phyloP scores from a whole-genome alignment of 2,113 vertebrate species.

The Pangasianodon gigas region DNA sequence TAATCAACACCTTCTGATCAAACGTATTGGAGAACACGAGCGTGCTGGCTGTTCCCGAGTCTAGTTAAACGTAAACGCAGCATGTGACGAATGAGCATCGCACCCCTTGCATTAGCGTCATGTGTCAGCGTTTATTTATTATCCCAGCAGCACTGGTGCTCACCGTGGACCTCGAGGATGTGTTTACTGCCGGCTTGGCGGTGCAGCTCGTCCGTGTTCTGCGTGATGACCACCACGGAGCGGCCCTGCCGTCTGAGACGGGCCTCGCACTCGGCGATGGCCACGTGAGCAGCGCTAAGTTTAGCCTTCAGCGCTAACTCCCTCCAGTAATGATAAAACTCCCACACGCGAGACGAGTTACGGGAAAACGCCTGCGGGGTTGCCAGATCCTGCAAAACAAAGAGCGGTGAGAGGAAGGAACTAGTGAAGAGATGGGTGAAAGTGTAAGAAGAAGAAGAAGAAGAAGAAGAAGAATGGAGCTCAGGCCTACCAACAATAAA shows the following conservation, averaged over 20 bases:
- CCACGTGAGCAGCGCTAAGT: slow-evolving; percentile 83
- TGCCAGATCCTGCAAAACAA: slow-evolving; percentile 81
- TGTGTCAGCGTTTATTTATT: not conserved
- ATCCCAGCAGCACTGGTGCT: slow-evolving; percentile 49
- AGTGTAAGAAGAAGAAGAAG: too few species aligned
- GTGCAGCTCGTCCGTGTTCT: slow-evolving; percentile 94
- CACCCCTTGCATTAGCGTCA: too few species aligned
- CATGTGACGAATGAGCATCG: too few species aligned
- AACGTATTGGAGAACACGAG: too few species aligned
- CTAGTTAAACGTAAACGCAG: too few species aligned
- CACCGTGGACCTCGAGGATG: slow-evolving; percentile 90
- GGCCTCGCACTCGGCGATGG: slow-evolving; percentile 87
- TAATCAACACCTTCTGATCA: not conserved
- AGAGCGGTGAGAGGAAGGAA: not conserved
- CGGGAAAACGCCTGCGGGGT: slow-evolving; percentile 87
- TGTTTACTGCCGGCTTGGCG: slow-evolving; percentile 87
- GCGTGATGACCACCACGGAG: slow-evolving; percentile 85
- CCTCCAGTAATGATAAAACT: slow-evolving; percentile 94
- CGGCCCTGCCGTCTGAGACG: slow-evolving; percentile 85
- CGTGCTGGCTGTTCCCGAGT: too few species aligned
- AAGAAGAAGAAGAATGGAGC: too few species aligned
- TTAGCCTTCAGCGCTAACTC: slow-evolving; percentile 79
- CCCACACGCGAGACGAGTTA: slow-evolving; percentile 91
- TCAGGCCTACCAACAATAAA: not conserved
- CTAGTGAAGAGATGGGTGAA: not conserved